These are phyloP conservation scores for Zosterops japonicus DNA, from an alignment of 2,113 vertebrate genomes.

Conservation along the genomic window DNA sequence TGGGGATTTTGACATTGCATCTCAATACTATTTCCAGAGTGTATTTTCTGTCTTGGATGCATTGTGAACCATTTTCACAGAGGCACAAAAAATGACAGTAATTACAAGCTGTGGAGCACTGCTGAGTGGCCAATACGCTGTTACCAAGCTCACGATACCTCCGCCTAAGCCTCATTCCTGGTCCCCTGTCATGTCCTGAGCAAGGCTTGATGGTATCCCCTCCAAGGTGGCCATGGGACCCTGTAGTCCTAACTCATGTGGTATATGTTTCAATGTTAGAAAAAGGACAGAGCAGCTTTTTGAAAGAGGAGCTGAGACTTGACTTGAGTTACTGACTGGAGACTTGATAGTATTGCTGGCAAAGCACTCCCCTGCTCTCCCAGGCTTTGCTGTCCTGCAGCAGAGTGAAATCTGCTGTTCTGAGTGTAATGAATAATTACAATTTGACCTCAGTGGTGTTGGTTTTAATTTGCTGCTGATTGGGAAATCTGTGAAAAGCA, in stretches of 20 bases:
- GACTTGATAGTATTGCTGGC: not conserved
- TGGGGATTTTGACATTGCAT: not conserved
- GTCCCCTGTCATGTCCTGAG: not conserved
- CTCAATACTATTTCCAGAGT: not conserved
- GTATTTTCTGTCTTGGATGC: not conserved
- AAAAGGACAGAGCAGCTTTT: not conserved
- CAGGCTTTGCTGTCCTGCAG: not conserved
- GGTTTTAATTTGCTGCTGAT: not conserved
- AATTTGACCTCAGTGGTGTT: not conserved
- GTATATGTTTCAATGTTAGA: not conserved
- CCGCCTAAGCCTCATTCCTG: not conserved
- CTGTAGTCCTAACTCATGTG: not conserved
- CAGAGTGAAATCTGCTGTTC: not conserved
- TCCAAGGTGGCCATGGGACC: not conserved
- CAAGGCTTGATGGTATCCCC: not conserved
- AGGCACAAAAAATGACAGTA: not conserved
- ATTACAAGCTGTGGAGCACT: not conserved
- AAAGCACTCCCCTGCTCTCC: not conserved
- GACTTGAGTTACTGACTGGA: not conserved
- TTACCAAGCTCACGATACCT: not conserved
- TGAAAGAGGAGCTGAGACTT: not conserved
- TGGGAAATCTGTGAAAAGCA: not conserved
- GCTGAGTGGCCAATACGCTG: rapidly evolving
- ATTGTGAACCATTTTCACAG: not conserved
- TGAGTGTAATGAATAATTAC: not conserved